These are phyloP conservation scores for Ceyx melanurus DNA, from an alignment of 2,113 vertebrate species.

Conservation along the genomic window DNA sequence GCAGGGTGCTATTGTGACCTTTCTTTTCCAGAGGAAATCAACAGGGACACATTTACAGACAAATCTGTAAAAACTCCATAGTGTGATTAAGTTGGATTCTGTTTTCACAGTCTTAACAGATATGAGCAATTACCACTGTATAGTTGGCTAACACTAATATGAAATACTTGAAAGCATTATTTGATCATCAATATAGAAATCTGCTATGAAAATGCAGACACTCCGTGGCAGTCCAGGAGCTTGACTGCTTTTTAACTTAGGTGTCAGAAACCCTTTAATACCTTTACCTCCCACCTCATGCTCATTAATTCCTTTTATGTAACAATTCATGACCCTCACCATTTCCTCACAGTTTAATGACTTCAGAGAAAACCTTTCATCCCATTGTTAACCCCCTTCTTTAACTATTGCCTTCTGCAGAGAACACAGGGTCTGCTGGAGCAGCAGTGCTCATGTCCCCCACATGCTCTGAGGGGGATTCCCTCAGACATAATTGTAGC, in stretches of 20 bases:
- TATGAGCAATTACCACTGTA: neutral
- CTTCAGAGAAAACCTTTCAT: slow-evolving; percentile 86
- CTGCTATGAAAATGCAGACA: slow-evolving; percentile 27
- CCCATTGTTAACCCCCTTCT: slow-evolving; percentile 78
- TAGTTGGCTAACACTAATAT: neutral
- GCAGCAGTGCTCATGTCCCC: slow-evolving; percentile 73
- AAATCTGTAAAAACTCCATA: neutral
- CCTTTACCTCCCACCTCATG: slow-evolving; percentile 80
- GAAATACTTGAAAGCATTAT: neutral
- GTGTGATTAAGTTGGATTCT: neutral
- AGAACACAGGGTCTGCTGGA: slow-evolving; percentile 74
- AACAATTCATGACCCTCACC: slow-evolving; percentile 83
- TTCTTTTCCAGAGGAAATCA: neutral
- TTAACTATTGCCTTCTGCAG: slow-evolving; percentile 78
- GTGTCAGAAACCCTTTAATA: slow-evolving; percentile 77
- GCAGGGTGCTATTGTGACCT: neutral
- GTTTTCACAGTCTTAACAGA: neutral
- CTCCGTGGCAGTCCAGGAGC: neutral
- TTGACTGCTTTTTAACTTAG: slow-evolving; percentile 72
- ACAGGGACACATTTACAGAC: neutral
- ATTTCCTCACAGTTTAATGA: slow-evolving; percentile 88
- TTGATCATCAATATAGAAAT: slow-evolving; percentile 2
- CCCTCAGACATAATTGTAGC: slow-evolving; percentile 76
- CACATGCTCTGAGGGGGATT: slow-evolving; percentile 73
- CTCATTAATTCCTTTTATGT: slow-evolving; percentile 81